Evolutionary conservation across 2,888 invertebrate genomes (phyloP).

Genomic region (Thymelicus lineola): DNA sequence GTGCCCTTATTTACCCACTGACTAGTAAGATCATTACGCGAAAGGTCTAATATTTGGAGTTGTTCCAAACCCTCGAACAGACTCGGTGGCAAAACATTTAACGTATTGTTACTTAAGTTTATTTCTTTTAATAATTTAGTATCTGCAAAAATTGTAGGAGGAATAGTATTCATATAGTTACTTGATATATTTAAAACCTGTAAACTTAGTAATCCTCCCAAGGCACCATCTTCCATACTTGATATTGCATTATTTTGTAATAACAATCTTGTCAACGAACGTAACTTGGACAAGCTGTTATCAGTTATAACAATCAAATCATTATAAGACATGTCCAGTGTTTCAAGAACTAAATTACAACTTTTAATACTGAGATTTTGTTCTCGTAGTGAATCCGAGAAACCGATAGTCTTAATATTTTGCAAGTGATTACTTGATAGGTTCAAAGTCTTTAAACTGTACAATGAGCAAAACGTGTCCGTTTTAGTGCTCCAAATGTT

Average conservation of each 20-base stretch:
- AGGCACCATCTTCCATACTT: slow-evolving; percentile 89
- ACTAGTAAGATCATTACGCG: slow-evolving; percentile 89
- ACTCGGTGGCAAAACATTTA: slow-evolving; percentile 90
- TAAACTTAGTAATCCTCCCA: slow-evolving; percentile 88
- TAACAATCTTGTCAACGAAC: slow-evolving; percentile 87
- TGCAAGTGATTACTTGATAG: slow-evolving; percentile 91
- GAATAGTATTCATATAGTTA: slow-evolving; percentile 90
- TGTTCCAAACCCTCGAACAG: slow-evolving; percentile 89
- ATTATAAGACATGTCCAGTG: slow-evolving; percentile 90
- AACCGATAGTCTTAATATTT: slow-evolving; percentile 89
- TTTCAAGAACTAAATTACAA: slow-evolving; percentile 88
- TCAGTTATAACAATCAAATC: slow-evolving; percentile 89
- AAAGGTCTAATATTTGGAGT: slow-evolving; percentile 89
- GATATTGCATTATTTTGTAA: slow-evolving; percentile 91
- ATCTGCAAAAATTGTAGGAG: slow-evolving; percentile 90
- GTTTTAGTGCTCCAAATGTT: slow-evolving; percentile 91
- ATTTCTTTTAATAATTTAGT: slow-evolving; percentile 88
- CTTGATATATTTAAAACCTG: slow-evolving; percentile 91
- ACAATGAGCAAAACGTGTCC: slow-evolving; percentile 89
- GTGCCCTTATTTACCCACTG: slow-evolving; percentile 91
- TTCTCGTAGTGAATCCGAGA: slow-evolving; percentile 88
- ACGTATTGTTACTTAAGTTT: slow-evolving; percentile 90
- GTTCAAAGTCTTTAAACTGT: slow-evolving; percentile 89
- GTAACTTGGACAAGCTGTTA: slow-evolving; percentile 88
- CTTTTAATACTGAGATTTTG: slow-evolving; percentile 85